Percentiles rank a stretch among this genome's conserved stretches.
phyloP scores from a whole-genome alignment of 2,797 vertebrate genomes.

The Phataginus tricuspis region DNA sequence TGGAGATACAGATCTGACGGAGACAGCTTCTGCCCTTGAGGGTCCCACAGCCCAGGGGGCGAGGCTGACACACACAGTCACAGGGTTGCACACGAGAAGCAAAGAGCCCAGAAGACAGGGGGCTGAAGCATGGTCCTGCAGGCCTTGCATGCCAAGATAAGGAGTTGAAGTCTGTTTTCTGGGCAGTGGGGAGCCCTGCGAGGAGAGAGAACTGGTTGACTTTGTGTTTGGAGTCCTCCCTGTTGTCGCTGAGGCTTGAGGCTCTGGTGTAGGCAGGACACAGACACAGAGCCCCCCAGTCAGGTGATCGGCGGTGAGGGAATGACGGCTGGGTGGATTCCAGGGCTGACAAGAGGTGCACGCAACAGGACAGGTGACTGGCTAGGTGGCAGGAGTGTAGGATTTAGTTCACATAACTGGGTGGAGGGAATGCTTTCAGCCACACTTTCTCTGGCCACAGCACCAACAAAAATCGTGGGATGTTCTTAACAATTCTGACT shows the following conservation, averaged over 20 bases:
- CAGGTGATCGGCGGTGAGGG: neutral
- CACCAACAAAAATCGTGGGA: neutral
- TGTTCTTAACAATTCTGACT: neutral
- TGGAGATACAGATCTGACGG: neutral
- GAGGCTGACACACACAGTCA: neutral
- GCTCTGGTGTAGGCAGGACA: neutral
- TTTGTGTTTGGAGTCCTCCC: neutral
- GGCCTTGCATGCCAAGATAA: neutral
- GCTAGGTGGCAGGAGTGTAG: neutral
- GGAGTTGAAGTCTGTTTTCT: neutral
- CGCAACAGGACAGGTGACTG: neutral
- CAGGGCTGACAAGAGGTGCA: neutral
- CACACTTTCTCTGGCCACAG: neutral
- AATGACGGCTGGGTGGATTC: too few relatives aligned
- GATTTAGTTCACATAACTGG: neutral
- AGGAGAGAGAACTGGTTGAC: neutral
- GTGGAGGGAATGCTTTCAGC: neutral
- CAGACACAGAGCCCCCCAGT: neutral
- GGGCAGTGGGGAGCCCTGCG: neutral
- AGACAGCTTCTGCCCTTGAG: neutral
- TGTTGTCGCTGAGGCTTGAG: neutral
- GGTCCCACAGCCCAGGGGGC: neutral
- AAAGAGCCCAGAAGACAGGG: neutral
- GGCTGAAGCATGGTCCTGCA: rapidly evolving
- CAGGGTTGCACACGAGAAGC: rapidly evolving